Evolutionary conservation across 2,113 vertebrate genomes (phyloP).

Genomic region (Dissostichus mawsoni): DNA sequence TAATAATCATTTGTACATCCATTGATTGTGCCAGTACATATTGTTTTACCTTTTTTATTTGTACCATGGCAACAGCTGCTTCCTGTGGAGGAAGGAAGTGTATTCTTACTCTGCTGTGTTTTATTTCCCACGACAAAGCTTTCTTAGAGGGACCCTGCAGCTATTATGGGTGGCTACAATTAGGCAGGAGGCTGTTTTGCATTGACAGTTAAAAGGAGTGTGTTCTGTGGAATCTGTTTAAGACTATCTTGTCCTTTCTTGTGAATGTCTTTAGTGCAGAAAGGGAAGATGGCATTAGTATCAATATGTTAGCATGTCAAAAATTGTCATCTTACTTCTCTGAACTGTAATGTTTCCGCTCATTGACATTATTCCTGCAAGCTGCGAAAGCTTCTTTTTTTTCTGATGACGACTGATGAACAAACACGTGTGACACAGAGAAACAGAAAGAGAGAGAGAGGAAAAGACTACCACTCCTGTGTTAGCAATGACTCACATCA

Average conservation of each 20-base stretch:
- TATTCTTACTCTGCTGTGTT: slow-evolving; percentile 66
- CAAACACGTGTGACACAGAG: slow-evolving; percentile 24
- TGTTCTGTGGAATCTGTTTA: neutral
- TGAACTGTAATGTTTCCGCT: neutral
- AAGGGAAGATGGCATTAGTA: neutral
- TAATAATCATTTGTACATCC: slow-evolving; percentile 3
- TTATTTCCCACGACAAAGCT: slow-evolving; percentile 74
- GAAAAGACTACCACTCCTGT: slow-evolving; percentile 26
- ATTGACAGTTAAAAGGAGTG: slow-evolving; percentile 41
- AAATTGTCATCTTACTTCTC: neutral
- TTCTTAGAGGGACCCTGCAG: slow-evolving; percentile 51
- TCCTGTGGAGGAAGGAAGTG: slow-evolving; percentile 71
- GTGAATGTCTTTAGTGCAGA: neutral
- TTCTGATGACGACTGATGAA: slow-evolving; percentile 44
- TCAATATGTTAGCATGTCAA: neutral
- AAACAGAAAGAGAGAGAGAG: slow-evolving; percentile 9
- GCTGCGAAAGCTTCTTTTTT: slow-evolving; percentile 23
- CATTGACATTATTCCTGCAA: neutral
- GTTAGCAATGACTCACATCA: slow-evolving; percentile 21
- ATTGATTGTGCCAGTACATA: slow-evolving; percentile 4
- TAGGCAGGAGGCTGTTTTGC: slow-evolving; percentile 53
- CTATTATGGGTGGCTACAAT: slow-evolving; percentile 61
- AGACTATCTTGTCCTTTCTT: neutral
- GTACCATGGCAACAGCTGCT: slow-evolving; percentile 64
- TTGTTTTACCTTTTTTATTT: slow-evolving; percentile 34